phyloP scores from a whole-genome alignment of 2,888 invertebrate genomes.

The Euclidia mi region DNA sequence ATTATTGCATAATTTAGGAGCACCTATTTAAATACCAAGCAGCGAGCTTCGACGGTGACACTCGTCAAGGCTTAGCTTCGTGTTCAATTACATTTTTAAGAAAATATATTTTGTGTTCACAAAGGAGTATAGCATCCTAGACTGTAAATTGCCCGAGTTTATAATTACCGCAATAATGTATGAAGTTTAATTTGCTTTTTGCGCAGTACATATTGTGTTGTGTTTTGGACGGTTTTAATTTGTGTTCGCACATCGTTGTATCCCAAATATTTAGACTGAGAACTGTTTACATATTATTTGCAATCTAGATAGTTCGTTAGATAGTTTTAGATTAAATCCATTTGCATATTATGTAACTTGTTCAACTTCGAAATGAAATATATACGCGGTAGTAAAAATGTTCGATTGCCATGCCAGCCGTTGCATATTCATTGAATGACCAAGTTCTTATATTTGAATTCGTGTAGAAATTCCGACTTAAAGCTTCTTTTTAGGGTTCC shows the following conservation, averaged over 20 bases:
- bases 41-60: slow-evolving; percentile 43
- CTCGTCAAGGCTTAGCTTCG: slow-evolving; percentile 49
- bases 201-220: neutral
- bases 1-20: slow-evolving; percentile 77
- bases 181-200: slow-evolving; percentile 6
- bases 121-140: neutral
- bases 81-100: slow-evolving; percentile 47
- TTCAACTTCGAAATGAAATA: slow-evolving; percentile 5
- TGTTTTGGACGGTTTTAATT: slow-evolving; percentile 2
- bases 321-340: slow-evolving; percentile 12
- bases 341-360: neutral
- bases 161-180: slow-evolving; percentile 12
- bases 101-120: slow-evolving; percentile 23
- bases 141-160: slow-evolving; percentile 1
- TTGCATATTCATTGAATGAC: neutral
- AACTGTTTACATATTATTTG: too few species aligned
- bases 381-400: slow-evolving; percentile 10
- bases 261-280: slow-evolving; percentile 6
- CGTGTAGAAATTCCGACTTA: too few species aligned
- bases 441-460: neutral
- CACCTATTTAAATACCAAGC: slow-evolving; percentile 48
- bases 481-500: neutral
- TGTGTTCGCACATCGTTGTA: neutral
- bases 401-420: neutral
- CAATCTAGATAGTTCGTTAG: slow-evolving; percentile 7